phyloP scores from a whole-genome alignment of 1,140 invertebrate species.

The Drosophila kohkoa region DNA sequence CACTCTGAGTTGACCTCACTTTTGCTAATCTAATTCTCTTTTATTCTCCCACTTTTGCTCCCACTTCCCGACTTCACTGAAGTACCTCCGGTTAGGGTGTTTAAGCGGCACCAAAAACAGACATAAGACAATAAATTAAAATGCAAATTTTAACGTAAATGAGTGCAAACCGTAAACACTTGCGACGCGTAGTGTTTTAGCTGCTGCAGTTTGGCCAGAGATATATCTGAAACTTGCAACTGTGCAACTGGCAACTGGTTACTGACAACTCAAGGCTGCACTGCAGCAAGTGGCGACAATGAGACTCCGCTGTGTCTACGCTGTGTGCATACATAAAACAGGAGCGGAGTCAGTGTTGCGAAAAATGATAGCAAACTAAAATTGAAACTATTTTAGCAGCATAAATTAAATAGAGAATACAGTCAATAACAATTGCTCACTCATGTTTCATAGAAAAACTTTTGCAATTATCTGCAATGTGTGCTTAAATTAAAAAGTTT shows the following conservation, averaged over 20 bases:
- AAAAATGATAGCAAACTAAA: neutral
- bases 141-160: slow-evolving; percentile 77
- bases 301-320: slow-evolving; percentile 16
- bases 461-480: no score
- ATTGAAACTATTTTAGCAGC: neutral
- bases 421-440: no score
- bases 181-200: slow-evolving; percentile 23
- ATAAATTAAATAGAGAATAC: no score
- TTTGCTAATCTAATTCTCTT: no score
- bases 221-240: no score
- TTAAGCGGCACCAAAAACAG: slow-evolving; percentile 21
- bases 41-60: neutral
- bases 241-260: slow-evolving; percentile 36
- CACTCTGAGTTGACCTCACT: no score
- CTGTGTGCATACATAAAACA: slow-evolving; percentile 1
- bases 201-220: no score
- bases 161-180: slow-evolving; percentile 67
- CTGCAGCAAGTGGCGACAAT: slow-evolving; percentile 46
- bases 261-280: slow-evolving; percentile 24
- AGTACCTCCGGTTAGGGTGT: slow-evolving; percentile 3
- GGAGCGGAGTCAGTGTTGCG: slow-evolving; percentile 7
- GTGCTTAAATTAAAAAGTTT: no score
- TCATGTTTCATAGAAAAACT: no score
- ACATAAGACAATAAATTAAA: slow-evolving; percentile 68
- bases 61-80: neutral